Evolutionary conservation across 2,797 vertebrate genomes (phyloP), one percentile per base, ranked within the genome.

Genomic region (Chiloscyllium punctatum): DNA sequence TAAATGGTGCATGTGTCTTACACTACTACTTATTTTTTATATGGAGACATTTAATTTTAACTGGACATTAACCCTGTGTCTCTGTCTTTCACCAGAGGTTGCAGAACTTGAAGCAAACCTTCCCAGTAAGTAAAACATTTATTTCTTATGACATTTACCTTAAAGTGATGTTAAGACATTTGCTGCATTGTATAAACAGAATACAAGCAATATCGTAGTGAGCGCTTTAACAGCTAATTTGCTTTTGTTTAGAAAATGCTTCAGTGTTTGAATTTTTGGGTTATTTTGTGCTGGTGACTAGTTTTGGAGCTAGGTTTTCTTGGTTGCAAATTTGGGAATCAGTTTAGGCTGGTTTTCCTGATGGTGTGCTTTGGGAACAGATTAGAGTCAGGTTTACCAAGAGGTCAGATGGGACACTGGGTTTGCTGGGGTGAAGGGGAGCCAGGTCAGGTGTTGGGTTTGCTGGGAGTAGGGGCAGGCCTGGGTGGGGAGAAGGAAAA

Each of bases 61-160:
- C 71, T 77, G 27, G 48, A 77, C 53, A 77, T 53, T 94, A 92
- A 92, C 69, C 21, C 33, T 69, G 66, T 72, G 69, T 95, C 95
- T 97, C 96, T 95, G 96, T 96, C 96, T 97, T 97, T 97, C 96
- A 95, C 97, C 98, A 99, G 99, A 99, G 97, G 99, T 99, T 97
- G 98, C 99, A 96, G 99, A 99, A 97, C 98, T 99, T 97, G 99
- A 99, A 98, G 98, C 98, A 97, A 98, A 99, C 97, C 98, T 99
- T 96, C 99, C 99, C 96, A 98, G 99, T 99, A 98, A 99, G 99
- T 99, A 98, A 91, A 90, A 90, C 30, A 69, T 92, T 27, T 13
- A 92, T 69, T 25, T 42, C 82, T 84, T 48, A 84, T 42, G 48
- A 48, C 18, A 5, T 18, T 68, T 9, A 42, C 7, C n/a, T 37